These are phyloP conservation scores for Rhabdomys dilectus DNA, from an alignment of 2,113 vertebrate species.

Conservation along the genomic window DNA sequence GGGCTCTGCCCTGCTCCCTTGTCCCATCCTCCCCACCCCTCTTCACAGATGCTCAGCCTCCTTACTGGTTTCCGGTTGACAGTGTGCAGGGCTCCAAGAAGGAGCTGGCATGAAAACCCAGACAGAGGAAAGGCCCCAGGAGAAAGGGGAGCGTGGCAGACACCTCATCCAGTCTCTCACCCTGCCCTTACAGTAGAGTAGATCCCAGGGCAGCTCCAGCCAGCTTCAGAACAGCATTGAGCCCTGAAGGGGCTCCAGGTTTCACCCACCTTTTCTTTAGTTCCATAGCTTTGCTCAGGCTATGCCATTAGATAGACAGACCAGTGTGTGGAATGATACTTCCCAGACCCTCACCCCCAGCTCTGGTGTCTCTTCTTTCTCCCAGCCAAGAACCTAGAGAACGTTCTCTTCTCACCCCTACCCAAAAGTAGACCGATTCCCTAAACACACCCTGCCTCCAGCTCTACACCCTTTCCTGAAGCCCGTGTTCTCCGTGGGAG, in stretches of 20 bases:
- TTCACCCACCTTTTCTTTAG: conserved; percentile 55
- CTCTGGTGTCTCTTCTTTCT: not conserved
- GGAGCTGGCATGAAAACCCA: not conserved
- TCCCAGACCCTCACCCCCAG: not conserved
- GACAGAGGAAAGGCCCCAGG: not conserved
- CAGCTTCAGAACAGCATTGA: not conserved
- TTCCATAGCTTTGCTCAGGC: not conserved
- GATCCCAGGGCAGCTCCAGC: not conserved
- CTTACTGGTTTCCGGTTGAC: not conserved
- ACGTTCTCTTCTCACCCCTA: not conserved
- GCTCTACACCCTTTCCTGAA: not conserved
- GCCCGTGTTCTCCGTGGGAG: not conserved
- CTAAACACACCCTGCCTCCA: not conserved
- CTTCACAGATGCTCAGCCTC: not conserved
- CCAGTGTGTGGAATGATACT: not conserved
- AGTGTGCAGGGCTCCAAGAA: not conserved
- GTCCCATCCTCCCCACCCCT: not conserved
- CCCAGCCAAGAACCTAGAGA: not conserved
- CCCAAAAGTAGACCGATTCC: not conserved
- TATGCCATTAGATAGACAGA: not conserved
- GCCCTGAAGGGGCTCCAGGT: not conserved
- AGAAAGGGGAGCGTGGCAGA: not conserved
- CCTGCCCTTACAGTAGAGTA: not conserved
- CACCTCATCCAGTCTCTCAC: not conserved
- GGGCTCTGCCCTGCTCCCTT: not conserved